Evolutionary conservation across 2,888 invertebrate species (phyloP).

Genomic region (Drosophila paracracens): DNA sequence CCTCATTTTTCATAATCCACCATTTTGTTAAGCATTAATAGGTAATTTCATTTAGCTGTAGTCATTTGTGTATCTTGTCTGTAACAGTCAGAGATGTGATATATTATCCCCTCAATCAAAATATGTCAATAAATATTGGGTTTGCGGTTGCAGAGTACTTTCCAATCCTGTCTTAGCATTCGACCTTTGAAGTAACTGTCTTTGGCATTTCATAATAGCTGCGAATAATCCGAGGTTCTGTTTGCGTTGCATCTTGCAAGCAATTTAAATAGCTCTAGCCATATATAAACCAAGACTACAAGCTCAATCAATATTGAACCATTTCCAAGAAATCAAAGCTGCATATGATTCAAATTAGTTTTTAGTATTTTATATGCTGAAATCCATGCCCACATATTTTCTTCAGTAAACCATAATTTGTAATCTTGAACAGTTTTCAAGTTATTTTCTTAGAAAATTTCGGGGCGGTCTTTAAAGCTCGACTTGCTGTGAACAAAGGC

Average conservation of each 20-base stretch:
- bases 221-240: conserved; percentile 35
- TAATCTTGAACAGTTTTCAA: not conserved
- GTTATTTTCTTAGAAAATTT: not conserved
- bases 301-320: not conserved
- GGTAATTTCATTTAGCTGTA: not conserved
- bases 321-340: not conserved
- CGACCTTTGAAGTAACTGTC: conserved; percentile 12
- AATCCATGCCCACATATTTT: not conserved
- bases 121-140: not conserved
- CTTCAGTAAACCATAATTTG: not conserved
- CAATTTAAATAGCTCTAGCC: not conserved
- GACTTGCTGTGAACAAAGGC: conserved; percentile 22
- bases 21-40: not conserved
- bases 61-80: not conserved
- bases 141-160: not conserved
- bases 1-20: not conserved
- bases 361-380: not conserved
- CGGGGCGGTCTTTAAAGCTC: conserved; percentile 22
- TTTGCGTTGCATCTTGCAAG: not conserved
- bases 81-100: not conserved
- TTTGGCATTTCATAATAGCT: conserved; percentile 40
- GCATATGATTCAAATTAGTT: not conserved
- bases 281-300: not conserved
- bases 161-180: too few relatives aligned
- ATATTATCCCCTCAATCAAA: not conserved